Conservation (phyloP, 2,888 invertebrate genomes). For the Boloria euphrosyne region DNA sequence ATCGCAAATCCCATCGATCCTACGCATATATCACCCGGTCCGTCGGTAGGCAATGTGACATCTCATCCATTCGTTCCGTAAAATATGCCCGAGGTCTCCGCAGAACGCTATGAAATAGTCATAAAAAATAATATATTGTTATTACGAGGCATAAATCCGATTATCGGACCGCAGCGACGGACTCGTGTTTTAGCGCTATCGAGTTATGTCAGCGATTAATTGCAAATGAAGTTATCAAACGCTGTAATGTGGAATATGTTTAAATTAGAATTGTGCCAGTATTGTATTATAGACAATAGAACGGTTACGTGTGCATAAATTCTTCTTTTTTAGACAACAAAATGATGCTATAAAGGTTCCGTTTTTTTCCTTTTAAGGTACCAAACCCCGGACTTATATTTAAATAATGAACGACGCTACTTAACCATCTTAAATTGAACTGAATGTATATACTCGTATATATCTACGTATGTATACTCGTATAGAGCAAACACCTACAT, state of each 20-base stretch:
- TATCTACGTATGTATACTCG: too few relatives aligned
- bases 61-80: slow-evolving; percentile 46
- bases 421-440: too few relatives aligned
- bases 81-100: slow-evolving; percentile 50
- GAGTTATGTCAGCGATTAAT: slow-evolving; percentile 24
- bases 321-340: too few relatives aligned
- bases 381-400: too few relatives aligned
- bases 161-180: slow-evolving; percentile 45
- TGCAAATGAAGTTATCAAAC: slow-evolving; percentile 12
- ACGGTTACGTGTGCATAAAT: neutral
- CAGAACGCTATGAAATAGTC: slow-evolving; percentile 52
- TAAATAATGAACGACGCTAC: too few relatives aligned
- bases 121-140: slow-evolving; percentile 44
- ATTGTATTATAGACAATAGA: neutral
- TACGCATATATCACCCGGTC: slow-evolving; percentile 34
- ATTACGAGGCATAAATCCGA: slow-evolving; percentile 33
- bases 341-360: too few relatives aligned
- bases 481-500: too few relatives aligned
- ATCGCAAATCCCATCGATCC: slow-evolving; percentile 20
- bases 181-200: slow-evolving; percentile 50
- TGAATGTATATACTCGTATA: too few relatives aligned
- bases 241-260: slow-evolving; percentile 2
- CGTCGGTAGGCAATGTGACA: slow-evolving; percentile 38
- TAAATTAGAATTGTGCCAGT: too few relatives aligned
- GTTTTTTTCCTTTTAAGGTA: too few relatives aligned